Percentiles rank a stretch among this genome's conserved stretches.
Conservation (phyloP, 1,140 invertebrate genomes). For the Caenorhabditis elegans region WBcel235 BX284605.5:5873001-5873500, state of each 20-base stretch:
- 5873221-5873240: conserved; percentile 84
- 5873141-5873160: neutral
- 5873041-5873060: conserved; percentile 86
- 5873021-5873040: conserved; percentile 74
- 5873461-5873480: conserved; percentile 74
- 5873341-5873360: conserved; percentile 78
- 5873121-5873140: conserved; percentile 67
- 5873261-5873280: conserved; percentile 81
- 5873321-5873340: conserved; percentile 83
- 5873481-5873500: conserved; percentile 76
- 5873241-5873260: conserved; percentile 77
- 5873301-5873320: conserved; percentile 80
- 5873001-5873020: conserved; percentile 48
- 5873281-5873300: conserved; percentile 85
- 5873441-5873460: conserved; percentile 80
- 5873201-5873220: conserved; percentile 82
- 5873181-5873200: conserved; percentile 92
- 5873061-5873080: conserved; percentile 84
- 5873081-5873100: conserved; percentile 80
- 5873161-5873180: conserved; percentile 77
- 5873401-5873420: conserved; percentile 80
- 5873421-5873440: conserved; percentile 84
- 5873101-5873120: conserved; percentile 85
- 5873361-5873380: conserved; percentile 77
- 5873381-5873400: conserved; percentile 83